Evolutionary conservation across 2,113 vertebrate species (phyloP), one percentile per base, ranked within the genome.

Genomic region (Pseudopodoces humilis): DNA sequence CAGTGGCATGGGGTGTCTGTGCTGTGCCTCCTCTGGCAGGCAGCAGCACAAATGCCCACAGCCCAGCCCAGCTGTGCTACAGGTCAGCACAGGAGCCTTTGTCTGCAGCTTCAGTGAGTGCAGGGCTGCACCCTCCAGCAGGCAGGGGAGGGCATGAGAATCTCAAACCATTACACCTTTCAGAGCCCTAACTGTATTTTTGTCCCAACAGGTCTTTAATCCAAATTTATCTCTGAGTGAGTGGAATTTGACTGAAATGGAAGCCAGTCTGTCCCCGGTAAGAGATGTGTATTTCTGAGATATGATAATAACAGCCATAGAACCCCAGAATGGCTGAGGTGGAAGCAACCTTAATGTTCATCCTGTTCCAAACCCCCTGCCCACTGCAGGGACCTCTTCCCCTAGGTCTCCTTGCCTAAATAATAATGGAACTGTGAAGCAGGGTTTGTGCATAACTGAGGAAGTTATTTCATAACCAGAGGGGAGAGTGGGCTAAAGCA

Each of bases 211-310:
- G 99, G 98, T 98, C 62, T 99, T 99, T 96, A 98, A 97, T 91
- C 95, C 99, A 25, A 98, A 69, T 95, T 97, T 99, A 62, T 97
- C 98, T 92, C 83, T 98, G 86, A 98, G 94, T 72, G 99, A 99
- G 85, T 99, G 99, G 99, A 99, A 98, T 98, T 96, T 99, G 96
- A 96, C 98, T 82, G 98, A 99, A 71, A 97, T 99, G 97, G 98
- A 99, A 91, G 96, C 98, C 83, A 98, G 97, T 88, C 97, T 99
- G 80, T 98, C 98, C 97, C 98, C 98, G 94, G 99, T 99, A 97
- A 98, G 99, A 75, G 63, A 44, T 0, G 1, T 11, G 8, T 9
- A 8, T 87, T 79, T 88, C 58, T 84, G 74, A 68, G 41, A 53
- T 16, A 7, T 27, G 60, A 15, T 53, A 8, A 10, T 9, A 60